A percentile compares a stretch with the other conserved stretches of the same genome.
Evolutionary conservation across 2,797 vertebrate species (phyloP).

Genomic region (Notoglanidium macrostoma): DNA sequence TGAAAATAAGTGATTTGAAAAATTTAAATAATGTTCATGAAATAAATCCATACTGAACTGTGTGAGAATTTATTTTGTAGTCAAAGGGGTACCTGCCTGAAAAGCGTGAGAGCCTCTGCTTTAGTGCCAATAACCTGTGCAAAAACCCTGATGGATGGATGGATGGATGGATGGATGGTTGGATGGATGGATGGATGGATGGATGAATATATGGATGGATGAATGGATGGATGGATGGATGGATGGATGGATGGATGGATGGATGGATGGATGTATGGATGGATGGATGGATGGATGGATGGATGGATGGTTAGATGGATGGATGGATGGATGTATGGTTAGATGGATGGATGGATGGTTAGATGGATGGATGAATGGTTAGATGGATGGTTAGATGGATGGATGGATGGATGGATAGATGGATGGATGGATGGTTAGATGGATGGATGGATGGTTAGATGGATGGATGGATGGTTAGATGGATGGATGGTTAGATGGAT

Average conservation of each 20-base stretch:
- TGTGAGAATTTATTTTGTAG: not conserved
- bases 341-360: no score
- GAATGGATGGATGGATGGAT: not conserved
- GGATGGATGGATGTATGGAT: no score
- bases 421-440: not conserved
- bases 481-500: not conserved
- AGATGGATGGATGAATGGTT: no score
- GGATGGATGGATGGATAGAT: not conserved
- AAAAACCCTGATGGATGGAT: not conserved
- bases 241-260: no score
- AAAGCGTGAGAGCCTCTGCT: not conserved
- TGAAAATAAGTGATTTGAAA: no score
- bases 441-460: not conserved
- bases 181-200: not conserved
- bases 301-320: not conserved
- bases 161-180: not conserved
- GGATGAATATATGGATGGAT: not conserved
- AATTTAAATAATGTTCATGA: not conserved
- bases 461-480: no score
- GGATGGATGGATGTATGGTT: fast-evolving
- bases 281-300: no score
- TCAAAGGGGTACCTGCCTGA: not conserved
- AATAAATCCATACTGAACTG: not conserved
- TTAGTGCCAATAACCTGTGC: not conserved
- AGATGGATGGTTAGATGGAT: no score